Percentiles rank a stretch among this genome's conserved stretches.
These are phyloP conservation scores for Acomys russatus DNA, from an alignment of 2,797 vertebrate species.

Conservation along the genomic window DNA sequence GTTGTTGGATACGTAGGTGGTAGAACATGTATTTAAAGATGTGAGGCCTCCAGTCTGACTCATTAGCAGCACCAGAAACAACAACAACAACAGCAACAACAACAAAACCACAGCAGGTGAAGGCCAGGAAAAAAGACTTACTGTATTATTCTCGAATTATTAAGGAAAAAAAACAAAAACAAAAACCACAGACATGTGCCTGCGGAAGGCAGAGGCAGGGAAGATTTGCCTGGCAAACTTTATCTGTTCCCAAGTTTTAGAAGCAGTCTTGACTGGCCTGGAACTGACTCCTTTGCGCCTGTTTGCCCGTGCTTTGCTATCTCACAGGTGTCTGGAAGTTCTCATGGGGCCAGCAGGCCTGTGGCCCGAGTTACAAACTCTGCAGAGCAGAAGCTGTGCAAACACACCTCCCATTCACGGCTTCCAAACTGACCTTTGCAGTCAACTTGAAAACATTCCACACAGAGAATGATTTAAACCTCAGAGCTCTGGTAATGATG, in stretches of 20 bases:
- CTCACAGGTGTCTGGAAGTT: not conserved
- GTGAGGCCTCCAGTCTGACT: not conserved
- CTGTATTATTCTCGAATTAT: not conserved
- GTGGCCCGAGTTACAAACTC: not conserved
- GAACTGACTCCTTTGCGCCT: not conserved
- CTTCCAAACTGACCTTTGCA: not conserved
- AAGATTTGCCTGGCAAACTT: not conserved
- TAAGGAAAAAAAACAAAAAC: not conserved
- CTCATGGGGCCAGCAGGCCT: not conserved
- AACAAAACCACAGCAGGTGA: not conserved
- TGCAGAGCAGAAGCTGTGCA: not conserved
- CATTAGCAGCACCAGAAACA: not conserved
- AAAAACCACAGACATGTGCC: not conserved
- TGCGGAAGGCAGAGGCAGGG: not conserved
- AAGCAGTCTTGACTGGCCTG: not conserved
- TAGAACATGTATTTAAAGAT: not conserved
- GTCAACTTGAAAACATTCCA: not conserved
- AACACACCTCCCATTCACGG: not conserved
- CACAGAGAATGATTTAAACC: not conserved
- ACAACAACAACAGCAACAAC: too few species aligned
- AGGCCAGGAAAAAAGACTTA: not conserved
- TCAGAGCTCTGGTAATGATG: not conserved
- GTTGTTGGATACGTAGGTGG: too few species aligned
- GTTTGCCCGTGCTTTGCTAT: constrained; percentile 7
- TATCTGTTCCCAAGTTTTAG: constrained; percentile 10